Percentiles rank a stretch among this genome's conserved stretches.
phyloP scores from a whole-genome alignment of 1,140 invertebrate species.

The Drosophila parvula region DNA sequence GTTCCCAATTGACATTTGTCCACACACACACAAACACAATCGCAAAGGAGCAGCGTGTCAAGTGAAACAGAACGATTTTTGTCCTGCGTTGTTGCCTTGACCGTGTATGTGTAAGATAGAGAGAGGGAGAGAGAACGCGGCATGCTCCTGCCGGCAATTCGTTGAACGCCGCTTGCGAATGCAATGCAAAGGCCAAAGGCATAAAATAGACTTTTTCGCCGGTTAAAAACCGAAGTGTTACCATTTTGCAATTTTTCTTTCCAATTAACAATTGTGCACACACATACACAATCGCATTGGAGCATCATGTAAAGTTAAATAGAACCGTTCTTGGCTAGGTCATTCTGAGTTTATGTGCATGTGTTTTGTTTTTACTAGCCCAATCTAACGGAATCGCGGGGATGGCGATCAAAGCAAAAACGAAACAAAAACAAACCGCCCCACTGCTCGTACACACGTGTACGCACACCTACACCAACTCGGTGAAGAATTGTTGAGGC shows the following conservation, averaged over 20 bases:
- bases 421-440: conserved; percentile 32
- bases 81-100: no score
- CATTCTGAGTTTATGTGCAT: not conserved
- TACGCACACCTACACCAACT: not conserved
- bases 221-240: not conserved
- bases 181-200: not conserved
- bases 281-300: no score
- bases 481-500: conserved; percentile 16
- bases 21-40: no score
- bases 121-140: no score
- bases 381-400: not conserved
- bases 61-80: no score
- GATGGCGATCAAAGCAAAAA: conserved; percentile 23
- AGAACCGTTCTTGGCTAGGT: no score
- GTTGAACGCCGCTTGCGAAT: conserved; percentile 7
- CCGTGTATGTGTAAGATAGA: no score
- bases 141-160: not conserved
- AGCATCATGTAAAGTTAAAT: not conserved
- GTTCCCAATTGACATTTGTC: no score
- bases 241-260: not conserved
- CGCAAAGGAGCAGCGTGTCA: not conserved
- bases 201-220: not conserved
- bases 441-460: not conserved
- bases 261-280: not conserved
- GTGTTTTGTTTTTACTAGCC: not conserved